Conservation (phyloP, 2,888 invertebrate genomes). For the Brachyopa scutellaris region DNA sequence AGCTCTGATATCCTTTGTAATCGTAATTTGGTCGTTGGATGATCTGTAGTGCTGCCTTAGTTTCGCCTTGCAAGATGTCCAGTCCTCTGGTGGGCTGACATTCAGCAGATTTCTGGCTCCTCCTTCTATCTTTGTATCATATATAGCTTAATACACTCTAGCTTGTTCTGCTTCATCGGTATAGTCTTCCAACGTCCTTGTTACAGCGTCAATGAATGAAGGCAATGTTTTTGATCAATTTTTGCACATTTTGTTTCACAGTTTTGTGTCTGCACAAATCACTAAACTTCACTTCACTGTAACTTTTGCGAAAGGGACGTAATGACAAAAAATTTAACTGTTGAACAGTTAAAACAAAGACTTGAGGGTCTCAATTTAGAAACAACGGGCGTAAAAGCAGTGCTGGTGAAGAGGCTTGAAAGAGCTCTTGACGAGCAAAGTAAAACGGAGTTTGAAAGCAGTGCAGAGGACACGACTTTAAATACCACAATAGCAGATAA, state of each 20-base stretch:
- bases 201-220: neutral
- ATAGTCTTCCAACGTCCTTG: neutral
- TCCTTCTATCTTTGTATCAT: neutral
- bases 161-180: neutral
- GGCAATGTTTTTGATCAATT: neutral
- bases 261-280: neutral
- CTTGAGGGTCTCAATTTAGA: neutral
- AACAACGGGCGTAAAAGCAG: neutral
- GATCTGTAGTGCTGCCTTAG: neutral
- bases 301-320: no score
- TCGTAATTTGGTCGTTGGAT: neutral
- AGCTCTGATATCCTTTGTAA: neutral
- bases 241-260: no score
- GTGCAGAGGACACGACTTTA: neutral
- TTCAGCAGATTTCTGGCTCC: no score
- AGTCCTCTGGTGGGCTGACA: neutral
- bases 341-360: neutral
- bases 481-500: neutral
- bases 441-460: neutral
- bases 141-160: neutral
- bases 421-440: no score
- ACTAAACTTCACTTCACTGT: neutral
- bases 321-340: conserved; percentile 1
- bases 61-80: neutral
- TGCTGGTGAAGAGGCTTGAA: neutral